A percentile compares a stretch with the other conserved stretches of the same genome.
phyloP scores from a whole-genome alignment of 2,797 vertebrate species.

The Melanogrammus aeglefinus region DNA sequence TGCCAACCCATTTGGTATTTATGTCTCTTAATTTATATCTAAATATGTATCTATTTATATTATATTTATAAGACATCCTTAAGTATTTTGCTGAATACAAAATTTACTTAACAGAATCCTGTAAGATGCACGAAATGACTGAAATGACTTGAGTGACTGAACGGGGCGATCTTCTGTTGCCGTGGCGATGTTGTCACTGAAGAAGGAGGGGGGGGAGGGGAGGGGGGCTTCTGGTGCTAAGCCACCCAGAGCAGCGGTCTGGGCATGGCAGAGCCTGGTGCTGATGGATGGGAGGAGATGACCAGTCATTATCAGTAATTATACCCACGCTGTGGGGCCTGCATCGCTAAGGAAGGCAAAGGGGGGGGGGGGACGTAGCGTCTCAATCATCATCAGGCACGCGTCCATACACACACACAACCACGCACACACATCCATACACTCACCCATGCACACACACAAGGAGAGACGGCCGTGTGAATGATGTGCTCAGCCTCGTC shows the following conservation, averaged over 20 bases:
- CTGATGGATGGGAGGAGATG: conserved; percentile 72
- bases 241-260: conserved; percentile 38
- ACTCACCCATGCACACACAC: background rate
- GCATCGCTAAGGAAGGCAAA: conserved; percentile 36
- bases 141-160: background rate
- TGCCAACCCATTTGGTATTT: background rate
- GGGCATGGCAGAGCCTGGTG: conserved; percentile 53
- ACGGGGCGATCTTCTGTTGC: background rate
- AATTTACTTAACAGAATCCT: background rate
- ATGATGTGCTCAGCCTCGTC: background rate
- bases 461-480: background rate
- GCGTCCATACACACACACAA: background rate
- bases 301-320: conserved; percentile 76
- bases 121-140: background rate
- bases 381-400: conserved; percentile 36
- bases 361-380: conserved; percentile 52
- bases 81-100: background rate
- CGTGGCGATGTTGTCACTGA: background rate
- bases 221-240: conserved; percentile 22
- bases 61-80: background rate
- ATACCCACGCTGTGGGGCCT: conserved; percentile 65
- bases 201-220: background rate
- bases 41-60: background rate
- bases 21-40: background rate
- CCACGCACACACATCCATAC: background rate